phyloP scores from a whole-genome alignment of 1,140 invertebrate genomes.

The Bombus consobrinus region DNA sequence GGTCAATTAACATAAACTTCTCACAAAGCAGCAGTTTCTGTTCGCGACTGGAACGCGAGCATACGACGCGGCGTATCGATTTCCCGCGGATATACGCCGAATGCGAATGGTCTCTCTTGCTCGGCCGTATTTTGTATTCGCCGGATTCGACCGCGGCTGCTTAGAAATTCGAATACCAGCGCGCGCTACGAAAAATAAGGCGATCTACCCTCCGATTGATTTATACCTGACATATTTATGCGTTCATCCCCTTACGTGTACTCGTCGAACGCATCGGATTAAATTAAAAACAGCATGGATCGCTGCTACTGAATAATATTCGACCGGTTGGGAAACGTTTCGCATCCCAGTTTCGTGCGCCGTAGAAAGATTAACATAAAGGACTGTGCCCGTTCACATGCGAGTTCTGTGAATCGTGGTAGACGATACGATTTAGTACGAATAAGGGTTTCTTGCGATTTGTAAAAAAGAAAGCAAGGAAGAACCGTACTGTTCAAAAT shows the following conservation, averaged over 20 bases:
- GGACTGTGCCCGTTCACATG: background rate
- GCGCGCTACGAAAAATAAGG: constrained; percentile 28
- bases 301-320: constrained; percentile 39
- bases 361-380: background rate
- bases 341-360: background rate
- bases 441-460: background rate
- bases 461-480: background rate
- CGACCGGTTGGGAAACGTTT: background rate
- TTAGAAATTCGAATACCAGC: constrained; percentile 46
- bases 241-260: background rate
- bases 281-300: constrained; percentile 43
- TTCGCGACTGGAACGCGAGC: background rate
- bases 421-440: background rate
- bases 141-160: constrained; percentile 32
- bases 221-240: constrained; percentile 43
- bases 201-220: constrained; percentile 36
- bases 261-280: constrained; percentile 15
- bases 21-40: background rate
- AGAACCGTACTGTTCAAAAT: background rate
- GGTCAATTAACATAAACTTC: constrained; percentile 40
- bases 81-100: constrained; percentile 6
- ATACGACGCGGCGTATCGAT: constrained; percentile 38
- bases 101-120: constrained; percentile 20
- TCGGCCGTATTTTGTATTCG: constrained; percentile 35
- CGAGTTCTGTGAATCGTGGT: background rate